Conservation (phyloP, 2,797 vertebrate genomes). For the Lemur catta region DNA sequence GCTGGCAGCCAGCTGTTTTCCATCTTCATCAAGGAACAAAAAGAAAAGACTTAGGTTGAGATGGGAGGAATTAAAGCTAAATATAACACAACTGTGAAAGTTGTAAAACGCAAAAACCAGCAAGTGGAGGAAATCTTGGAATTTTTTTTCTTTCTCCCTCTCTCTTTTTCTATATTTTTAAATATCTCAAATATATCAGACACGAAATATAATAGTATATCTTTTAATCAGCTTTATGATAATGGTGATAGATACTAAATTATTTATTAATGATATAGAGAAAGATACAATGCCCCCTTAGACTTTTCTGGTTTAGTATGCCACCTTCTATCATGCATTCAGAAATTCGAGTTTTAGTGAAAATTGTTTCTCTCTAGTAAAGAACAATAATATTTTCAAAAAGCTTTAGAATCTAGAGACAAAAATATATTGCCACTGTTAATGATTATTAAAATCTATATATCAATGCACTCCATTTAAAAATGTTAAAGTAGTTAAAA, state of each 20-base stretch:
- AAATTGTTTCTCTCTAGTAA: not conserved
- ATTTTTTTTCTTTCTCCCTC: not conserved
- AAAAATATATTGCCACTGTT: not conserved
- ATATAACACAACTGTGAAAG: not conserved
- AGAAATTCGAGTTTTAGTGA: slow-evolving; percentile 10
- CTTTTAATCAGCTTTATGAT: not conserved
- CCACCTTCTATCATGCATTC: not conserved
- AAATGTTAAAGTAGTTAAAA: not conserved
- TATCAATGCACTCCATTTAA: not conserved
- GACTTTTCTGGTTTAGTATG: not conserved
- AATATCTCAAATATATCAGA: not conserved
- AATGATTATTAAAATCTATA: not conserved
- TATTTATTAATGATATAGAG: not conserved
- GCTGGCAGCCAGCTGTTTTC: not conserved
- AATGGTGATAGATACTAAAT: not conserved
- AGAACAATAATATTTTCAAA: not conserved
- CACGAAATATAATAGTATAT: not conserved
- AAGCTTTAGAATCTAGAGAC: not conserved
- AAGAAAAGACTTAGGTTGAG: not conserved
- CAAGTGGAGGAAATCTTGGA: not conserved
- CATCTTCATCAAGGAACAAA: not conserved
- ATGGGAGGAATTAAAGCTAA: slow-evolving; percentile 8
- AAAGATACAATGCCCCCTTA: not conserved
- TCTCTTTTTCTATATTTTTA: not conserved
- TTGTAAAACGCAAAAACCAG: not conserved